A percentile compares a stretch with the other conserved stretches of the same genome.
phyloP scores from a whole-genome alignment of 2,113 vertebrate genomes.

The Euleptes europaea region DNA sequence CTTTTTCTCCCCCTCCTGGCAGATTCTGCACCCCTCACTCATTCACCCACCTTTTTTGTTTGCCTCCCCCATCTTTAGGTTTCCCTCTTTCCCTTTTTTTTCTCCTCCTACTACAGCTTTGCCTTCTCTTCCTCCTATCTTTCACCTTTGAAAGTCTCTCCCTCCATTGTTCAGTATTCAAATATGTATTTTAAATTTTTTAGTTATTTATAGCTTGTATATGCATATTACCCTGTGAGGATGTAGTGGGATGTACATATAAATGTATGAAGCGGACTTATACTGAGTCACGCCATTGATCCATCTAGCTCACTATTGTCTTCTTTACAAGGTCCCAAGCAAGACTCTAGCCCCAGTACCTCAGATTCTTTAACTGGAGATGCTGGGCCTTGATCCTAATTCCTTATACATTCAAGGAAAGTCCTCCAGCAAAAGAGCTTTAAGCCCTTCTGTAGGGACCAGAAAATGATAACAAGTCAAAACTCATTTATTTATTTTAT shows the following conservation, averaged over 20 bases:
- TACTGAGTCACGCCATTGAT: not conserved
- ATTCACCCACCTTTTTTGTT: too few relatives aligned
- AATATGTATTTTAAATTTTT: too few relatives aligned
- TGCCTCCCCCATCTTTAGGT: too few relatives aligned
- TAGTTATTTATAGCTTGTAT: too few relatives aligned
- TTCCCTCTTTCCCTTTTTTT: too few relatives aligned
- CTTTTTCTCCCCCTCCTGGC: too few relatives aligned
- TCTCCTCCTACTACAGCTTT: too few relatives aligned
- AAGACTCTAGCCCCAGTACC: not conserved
- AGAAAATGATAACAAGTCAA: not conserved
- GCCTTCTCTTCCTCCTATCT: too few relatives aligned
- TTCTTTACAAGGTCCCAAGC: not conserved
- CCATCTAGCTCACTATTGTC: not conserved
- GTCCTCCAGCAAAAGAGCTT: not conserved
- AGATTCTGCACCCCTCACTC: too few relatives aligned
- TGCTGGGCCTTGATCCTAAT: not conserved
- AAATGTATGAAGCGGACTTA: not conserved
- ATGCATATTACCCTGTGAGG: too few relatives aligned
- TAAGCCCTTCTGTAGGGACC: not conserved
- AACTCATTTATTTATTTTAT: not conserved
- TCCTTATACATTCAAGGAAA: not conserved
- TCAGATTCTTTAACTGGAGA: not conserved
- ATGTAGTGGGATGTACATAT: not conserved
- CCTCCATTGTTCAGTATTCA: too few relatives aligned
- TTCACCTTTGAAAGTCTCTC: too few relatives aligned